Base-by-base conservation (phyloP, 2,888 invertebrate species). In the Macaria liturata region DNA sequence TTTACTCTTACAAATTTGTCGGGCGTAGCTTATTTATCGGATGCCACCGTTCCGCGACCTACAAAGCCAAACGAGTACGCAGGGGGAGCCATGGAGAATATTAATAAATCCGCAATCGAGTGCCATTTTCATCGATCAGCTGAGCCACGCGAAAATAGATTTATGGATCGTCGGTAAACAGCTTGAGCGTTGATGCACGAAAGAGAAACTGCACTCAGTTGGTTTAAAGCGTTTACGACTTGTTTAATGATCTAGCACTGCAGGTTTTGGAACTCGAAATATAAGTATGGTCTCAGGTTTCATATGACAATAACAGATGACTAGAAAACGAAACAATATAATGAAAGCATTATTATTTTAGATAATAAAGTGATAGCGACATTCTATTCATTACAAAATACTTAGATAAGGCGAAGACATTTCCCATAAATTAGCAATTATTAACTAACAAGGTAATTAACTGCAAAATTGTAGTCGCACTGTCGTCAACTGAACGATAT, bases 11-110 rank as follows among this genome's bases (percentile, higher is more conserved):
- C 72, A 65, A 82, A 82, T 80, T 81, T 72, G 78, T 81, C 75
- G 72, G 57, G 56, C 75, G 74, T 74, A 75, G 81, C 73, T 80
- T 78, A 81, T 80, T 62, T 78, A 81, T 77, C 72, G 78, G 75
- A 66, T 73, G 75, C 80, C 77, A 86, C 86, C 78, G 87, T 83
- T 83, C 70, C 71, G 78, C 81, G 88, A 84, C 88, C 87, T 74
- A 88, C 83, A 85, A 86, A 83, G 73, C 78, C 74, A 79, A 65
- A 75, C 75, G 74, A 72, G 74, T 72, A 68, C 75, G 74, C 59
- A 62, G 69, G 76, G 74, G 75, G 75, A 74, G 74, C 71, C 72
- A 78, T 74, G 63, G 72, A 74, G 81, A 83, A 83, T 84, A 83
- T 79, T 81, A 83, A 81, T 75, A 75, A 77, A 65, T 69, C 61